phyloP scores from a whole-genome alignment of 1,140 invertebrate genomes.

The Drosophila saltans region DNA sequence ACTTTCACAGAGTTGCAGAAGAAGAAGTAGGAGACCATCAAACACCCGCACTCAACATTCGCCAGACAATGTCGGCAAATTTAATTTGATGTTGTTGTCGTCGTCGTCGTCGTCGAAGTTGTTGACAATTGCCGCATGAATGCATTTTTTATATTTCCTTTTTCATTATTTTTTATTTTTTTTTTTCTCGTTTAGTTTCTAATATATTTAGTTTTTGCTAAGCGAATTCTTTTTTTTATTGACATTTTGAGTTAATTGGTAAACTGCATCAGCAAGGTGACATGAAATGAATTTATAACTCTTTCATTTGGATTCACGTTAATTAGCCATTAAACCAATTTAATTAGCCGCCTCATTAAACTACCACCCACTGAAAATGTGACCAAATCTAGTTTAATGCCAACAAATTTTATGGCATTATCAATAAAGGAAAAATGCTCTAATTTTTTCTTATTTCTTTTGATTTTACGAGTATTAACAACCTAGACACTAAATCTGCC shows the following conservation, averaged over 20 bases:
- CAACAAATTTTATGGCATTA: conserved; percentile 53
- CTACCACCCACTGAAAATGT: conserved; percentile 5
- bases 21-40: neutral
- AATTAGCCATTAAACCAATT: conserved; percentile 50
- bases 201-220: conserved; percentile 15
- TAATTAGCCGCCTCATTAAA: conserved; percentile 66
- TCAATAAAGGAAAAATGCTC: conserved; percentile 27
- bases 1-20: conserved; percentile 54
- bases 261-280: conserved; percentile 50
- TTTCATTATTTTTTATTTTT: conserved; percentile 27
- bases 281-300: conserved; percentile 49
- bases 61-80: conserved; percentile 54
- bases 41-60: conserved; percentile 63
- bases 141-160: conserved; percentile 51
- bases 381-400: conserved; percentile 49
- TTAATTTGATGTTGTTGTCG: conserved; percentile 70
- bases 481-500: conserved; percentile 49
- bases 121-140: conserved; percentile 68
- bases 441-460: conserved; percentile 10
- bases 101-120: conserved; percentile 58
- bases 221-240: conserved; percentile 30
- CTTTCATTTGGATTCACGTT: conserved; percentile 48
- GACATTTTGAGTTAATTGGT: conserved; percentile 52
- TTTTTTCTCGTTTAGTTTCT: conserved; percentile 17
- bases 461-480: conserved; percentile 34